Percentiles rank a stretch among this genome's conserved stretches.
phyloP scores from a whole-genome alignment of 37 sponge, comb jelly and placozoan genomes.

The Aplysina aerophoba region DNA sequence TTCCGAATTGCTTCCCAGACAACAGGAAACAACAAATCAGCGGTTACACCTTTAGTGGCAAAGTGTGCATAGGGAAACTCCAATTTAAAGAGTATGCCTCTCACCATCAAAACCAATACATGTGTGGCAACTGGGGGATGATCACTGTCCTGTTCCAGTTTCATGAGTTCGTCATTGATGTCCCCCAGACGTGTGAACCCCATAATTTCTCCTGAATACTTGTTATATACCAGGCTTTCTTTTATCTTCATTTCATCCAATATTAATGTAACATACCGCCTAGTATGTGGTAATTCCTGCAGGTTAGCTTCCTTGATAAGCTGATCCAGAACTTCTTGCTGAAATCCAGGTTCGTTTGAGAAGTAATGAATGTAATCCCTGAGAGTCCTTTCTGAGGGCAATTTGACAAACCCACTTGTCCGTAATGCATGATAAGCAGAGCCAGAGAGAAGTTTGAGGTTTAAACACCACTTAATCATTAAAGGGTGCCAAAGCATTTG shows the following conservation, averaged over 20 bases:
- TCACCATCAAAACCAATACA: constrained; percentile 29
- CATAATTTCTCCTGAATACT: constrained; percentile 40
- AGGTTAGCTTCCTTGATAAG: constrained; percentile 38
- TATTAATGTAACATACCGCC: constrained; percentile 43
- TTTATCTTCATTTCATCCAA: too few relatives aligned
- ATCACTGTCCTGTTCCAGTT: constrained; percentile 25
- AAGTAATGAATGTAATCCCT: constrained; percentile 60
- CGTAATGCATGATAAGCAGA: constrained; percentile 32
- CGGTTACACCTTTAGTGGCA: not conserved
- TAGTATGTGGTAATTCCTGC: constrained; percentile 31
- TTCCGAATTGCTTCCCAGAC: constrained; percentile 5
- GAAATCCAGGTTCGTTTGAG: constrained; percentile 34
- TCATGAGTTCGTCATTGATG: constrained; percentile 29
- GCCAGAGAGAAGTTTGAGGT: constrained; percentile 48
- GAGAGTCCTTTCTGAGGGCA: constrained; percentile 62
- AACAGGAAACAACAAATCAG: not conserved
- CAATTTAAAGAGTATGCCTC: constrained; percentile 43
- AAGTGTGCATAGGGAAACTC: constrained; percentile 37
- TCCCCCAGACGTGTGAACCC: constrained; percentile 46
- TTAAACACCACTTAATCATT: constrained; percentile 50
- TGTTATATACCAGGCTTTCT: constrained; percentile 50
- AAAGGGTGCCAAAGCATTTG: constrained; percentile 61
- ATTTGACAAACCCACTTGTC: constrained; percentile 1
- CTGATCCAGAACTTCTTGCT: constrained; percentile 28
- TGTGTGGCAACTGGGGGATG: constrained; percentile 32